phyloP scores from a whole-genome alignment of 2,888 invertebrate species.

The Emesis furor region DNA sequence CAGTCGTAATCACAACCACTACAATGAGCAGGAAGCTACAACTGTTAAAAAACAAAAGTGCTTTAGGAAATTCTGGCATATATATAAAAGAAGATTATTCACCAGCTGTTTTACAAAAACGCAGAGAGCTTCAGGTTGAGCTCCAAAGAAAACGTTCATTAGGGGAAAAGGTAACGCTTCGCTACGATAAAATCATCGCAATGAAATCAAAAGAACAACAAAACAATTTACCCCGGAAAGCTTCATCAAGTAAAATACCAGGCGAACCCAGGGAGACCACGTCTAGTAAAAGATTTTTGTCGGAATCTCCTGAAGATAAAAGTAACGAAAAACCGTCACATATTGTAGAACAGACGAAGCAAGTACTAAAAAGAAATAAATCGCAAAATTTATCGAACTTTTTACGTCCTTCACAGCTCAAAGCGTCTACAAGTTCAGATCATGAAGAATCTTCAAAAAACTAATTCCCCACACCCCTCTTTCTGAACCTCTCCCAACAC shows the following conservation, averaged over 20 bases:
- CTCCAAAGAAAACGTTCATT: neutral
- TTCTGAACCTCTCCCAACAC: too few species aligned
- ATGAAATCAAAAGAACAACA: conserved; percentile 1
- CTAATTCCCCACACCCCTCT: too few species aligned
- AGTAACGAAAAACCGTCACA: neutral
- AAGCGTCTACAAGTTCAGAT: neutral
- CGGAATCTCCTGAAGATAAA: neutral
- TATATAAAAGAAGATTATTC: too few species aligned
- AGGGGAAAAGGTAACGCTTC: conserved; percentile 10
- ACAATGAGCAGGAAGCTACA: too few species aligned
- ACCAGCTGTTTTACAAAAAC: neutral
- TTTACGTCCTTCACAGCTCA: neutral
- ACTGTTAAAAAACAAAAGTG: too few species aligned
- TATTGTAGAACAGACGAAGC: neutral
- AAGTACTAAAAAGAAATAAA: conserved; percentile 9
- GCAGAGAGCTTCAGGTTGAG: neutral
- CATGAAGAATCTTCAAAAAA: neutral
- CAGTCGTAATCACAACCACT: too few species aligned
- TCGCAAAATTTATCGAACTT: conserved; percentile 6
- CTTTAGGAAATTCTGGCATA: too few species aligned
- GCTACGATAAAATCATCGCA: neutral
- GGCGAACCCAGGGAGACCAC: neutral
- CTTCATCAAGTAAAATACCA: neutral
- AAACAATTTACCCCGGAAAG: neutral
- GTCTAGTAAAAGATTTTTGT: conserved; percentile 4